phyloP scores from a whole-genome alignment of 2,113 vertebrate species.

The Vidua chalybeata region DNA sequence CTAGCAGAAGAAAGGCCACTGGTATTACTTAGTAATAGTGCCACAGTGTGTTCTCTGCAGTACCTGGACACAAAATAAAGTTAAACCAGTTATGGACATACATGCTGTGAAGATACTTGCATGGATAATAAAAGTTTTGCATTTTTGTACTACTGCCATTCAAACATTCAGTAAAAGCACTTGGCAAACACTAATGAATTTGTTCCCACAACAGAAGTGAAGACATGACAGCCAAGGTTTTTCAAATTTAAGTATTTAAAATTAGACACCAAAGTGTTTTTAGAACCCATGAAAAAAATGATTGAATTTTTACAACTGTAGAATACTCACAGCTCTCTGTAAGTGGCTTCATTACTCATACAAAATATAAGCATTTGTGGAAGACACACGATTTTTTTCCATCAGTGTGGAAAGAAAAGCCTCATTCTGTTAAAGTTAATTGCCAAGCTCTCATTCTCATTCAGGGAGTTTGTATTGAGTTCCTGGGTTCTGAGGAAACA shows the following conservation, averaged over 20 bases:
- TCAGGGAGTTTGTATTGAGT: neutral
- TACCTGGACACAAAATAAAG: neutral
- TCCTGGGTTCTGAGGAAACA: neutral
- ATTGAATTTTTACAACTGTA: conserved; percentile 7
- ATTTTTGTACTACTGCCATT: neutral
- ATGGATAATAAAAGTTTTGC: neutral
- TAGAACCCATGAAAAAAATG: neutral
- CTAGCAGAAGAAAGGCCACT: neutral
- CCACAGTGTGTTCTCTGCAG: neutral
- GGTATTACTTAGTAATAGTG: neutral
- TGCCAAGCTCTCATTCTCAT: neutral
- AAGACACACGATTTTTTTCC: neutral
- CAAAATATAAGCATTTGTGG: neutral
- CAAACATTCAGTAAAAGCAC: neutral
- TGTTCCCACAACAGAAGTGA: neutral
- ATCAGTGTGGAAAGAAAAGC: neutral
- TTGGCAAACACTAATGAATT: neutral
- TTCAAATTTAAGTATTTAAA: conserved; percentile 1
- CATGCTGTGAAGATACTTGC: neutral
- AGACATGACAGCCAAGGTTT: neutral
- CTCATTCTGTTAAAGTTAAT: neutral
- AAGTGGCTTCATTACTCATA: neutral
- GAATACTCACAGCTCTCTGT: neutral
- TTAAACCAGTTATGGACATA: neutral
- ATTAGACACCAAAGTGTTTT: conserved; percentile 38